Evolutionary conservation across 2,797 vertebrate species (phyloP).

Genomic region (Tachyglossus aculeatus): DNA sequence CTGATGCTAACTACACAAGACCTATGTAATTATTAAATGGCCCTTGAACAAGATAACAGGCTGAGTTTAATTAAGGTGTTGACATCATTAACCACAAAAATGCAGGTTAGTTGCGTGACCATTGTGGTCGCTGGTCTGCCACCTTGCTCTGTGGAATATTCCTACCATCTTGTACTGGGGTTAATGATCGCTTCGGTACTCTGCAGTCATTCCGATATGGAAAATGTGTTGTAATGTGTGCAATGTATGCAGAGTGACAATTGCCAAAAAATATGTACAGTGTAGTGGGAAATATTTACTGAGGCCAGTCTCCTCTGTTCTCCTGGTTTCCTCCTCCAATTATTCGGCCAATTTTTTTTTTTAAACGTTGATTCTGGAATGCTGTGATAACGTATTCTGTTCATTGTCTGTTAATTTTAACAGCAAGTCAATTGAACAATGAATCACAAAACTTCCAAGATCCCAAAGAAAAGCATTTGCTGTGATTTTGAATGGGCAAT

Average conservation of each 20-base stretch:
- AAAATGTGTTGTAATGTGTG: not conserved
- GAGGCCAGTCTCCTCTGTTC: not conserved
- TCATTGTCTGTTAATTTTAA: not conserved
- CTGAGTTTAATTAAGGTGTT: not conserved
- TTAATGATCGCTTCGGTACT: not conserved
- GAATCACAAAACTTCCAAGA: not conserved
- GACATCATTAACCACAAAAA: not conserved
- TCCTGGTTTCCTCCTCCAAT: not conserved
- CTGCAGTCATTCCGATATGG: not conserved
- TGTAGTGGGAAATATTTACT: not conserved
- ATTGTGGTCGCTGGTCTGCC: too few species aligned
- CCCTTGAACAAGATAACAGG: not conserved
- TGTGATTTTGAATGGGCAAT: not conserved
- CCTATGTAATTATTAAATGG: too few species aligned
- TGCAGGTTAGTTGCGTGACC: not conserved
- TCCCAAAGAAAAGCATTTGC: not conserved
- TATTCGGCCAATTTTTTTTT: not conserved
- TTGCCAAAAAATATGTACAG: not conserved
- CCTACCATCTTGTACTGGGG: too few species aligned
- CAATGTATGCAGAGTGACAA: not conserved
- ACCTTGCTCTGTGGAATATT: too few species aligned
- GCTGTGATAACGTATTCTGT: not conserved
- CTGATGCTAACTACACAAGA: too few species aligned
- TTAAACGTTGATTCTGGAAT: not conserved
- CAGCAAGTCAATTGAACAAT: not conserved